Evolutionary conservation across 1,140 invertebrate genomes (phyloP).

Genomic region (Apis cerana): DNA sequence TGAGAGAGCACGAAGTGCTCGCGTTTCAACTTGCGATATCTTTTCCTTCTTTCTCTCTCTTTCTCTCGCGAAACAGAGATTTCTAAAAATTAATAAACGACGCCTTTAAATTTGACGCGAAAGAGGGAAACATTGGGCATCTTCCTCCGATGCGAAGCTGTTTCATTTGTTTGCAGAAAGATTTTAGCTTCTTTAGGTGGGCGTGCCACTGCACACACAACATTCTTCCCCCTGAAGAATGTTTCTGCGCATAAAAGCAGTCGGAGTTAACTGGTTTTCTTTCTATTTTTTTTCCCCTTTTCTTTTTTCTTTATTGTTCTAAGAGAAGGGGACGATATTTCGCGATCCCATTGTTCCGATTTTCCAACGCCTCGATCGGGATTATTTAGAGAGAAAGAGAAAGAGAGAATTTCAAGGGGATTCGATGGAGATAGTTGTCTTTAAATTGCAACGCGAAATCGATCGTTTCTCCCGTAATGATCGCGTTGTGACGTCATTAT

Average conservation of each 20-base stretch:
- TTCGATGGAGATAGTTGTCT: background rate
- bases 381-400: too few relatives aligned
- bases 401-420: background rate
- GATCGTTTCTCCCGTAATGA: background rate
- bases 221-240: conserved; percentile 16
- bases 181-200: background rate
- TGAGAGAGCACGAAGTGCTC: too few relatives aligned
- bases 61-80: too few relatives aligned
- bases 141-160: background rate
- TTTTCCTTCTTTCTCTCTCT: too few relatives aligned
- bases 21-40: too few relatives aligned
- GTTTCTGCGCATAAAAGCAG: background rate
- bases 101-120: background rate
- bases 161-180: conserved; percentile 13
- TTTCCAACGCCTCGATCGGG: background rate
- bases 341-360: background rate
- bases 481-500: conserved; percentile 14
- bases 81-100: too few relatives aligned
- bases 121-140: background rate
- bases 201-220: conserved; percentile 26
- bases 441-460: conserved; percentile 8
- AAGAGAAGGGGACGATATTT: too few relatives aligned
- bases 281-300: background rate
- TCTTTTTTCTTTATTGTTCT: too few relatives aligned
- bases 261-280: background rate